Evolutionary conservation across 2,797 vertebrate species (phyloP).

Genomic region (Microctenopoma steveboyesi): DNA sequence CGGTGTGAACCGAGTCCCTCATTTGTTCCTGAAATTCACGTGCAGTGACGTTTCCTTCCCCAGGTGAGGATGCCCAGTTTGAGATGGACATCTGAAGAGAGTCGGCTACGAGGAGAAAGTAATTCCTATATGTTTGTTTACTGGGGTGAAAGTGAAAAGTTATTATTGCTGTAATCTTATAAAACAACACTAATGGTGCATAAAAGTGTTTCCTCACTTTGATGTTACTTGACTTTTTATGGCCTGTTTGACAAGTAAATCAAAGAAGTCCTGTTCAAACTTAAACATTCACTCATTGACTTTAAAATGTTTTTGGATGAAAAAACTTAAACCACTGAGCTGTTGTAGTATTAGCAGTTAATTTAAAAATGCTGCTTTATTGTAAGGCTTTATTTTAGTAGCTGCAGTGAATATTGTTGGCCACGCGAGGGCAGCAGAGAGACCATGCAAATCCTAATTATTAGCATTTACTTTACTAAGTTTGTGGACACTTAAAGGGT

Average conservation of each 20-base stretch:
- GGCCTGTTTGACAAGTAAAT: conserved; percentile 27
- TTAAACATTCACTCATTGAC: conserved; percentile 13
- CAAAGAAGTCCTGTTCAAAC: conserved; percentile 26
- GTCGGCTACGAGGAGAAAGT: neutral
- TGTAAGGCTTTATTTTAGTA: too few species aligned
- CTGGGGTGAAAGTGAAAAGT: neutral
- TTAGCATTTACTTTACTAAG: neutral
- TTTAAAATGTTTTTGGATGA: neutral
- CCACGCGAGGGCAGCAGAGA: conserved; percentile 10
- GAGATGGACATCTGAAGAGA: conserved; percentile 83
- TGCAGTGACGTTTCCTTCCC: conserved; percentile 16
- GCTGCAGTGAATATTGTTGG: neutral
- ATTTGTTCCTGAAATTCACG: neutral
- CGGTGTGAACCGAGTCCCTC: neutral
- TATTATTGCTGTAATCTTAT: conserved; percentile 35
- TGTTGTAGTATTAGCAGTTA: neutral
- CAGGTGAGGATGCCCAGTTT: conserved; percentile 82
- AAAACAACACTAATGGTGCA: conserved; percentile 42
- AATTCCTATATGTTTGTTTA: conserved; percentile 39
- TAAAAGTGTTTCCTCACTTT: conserved; percentile 24
- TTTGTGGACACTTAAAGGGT: neutral
- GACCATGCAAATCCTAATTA: neutral
- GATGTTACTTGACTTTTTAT: conserved; percentile 14
- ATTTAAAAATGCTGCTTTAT: neutral
- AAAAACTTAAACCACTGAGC: neutral